Percentiles rank a stretch among this genome's conserved stretches.
These are phyloP conservation scores for Oreochromis aureus DNA, from an alignment of 2,113 vertebrate genomes.

Conservation along the genomic window DNA sequence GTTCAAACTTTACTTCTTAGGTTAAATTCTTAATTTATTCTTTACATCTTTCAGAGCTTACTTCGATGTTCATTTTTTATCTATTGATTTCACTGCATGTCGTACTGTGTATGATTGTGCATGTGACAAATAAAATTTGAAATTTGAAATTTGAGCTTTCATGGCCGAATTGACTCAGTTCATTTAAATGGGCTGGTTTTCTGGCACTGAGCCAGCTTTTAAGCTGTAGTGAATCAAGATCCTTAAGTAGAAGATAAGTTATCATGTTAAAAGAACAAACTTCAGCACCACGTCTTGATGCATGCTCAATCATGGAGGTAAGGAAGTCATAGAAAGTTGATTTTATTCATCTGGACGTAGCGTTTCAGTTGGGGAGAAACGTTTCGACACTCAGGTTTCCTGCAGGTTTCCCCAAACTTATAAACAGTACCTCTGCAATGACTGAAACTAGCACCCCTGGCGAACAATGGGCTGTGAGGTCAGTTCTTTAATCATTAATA, in stretches of 20 bases:
- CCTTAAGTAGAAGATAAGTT: neutral
- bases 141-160: neutral
- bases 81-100: neutral
- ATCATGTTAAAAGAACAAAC: neutral
- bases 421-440: neutral
- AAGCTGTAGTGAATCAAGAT: neutral
- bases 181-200: neutral
- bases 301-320: neutral
- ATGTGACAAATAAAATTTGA: neutral
- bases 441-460: neutral
- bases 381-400: neutral
- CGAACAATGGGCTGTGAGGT: neutral
- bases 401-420: neutral
- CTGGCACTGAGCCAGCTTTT: neutral
- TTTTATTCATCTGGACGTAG: neutral
- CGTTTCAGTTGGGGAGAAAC: neutral
- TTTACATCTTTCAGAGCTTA: neutral
- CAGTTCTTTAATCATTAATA: neutral
- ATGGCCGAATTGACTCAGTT: neutral
- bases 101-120: neutral
- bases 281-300: neutral
- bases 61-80: neutral
- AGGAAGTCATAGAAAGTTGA: neutral
- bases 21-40: neutral
- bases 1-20: neutral